Conservation (phyloP, 1,140 invertebrate species). For the Drosophila nannoptera region DNA sequence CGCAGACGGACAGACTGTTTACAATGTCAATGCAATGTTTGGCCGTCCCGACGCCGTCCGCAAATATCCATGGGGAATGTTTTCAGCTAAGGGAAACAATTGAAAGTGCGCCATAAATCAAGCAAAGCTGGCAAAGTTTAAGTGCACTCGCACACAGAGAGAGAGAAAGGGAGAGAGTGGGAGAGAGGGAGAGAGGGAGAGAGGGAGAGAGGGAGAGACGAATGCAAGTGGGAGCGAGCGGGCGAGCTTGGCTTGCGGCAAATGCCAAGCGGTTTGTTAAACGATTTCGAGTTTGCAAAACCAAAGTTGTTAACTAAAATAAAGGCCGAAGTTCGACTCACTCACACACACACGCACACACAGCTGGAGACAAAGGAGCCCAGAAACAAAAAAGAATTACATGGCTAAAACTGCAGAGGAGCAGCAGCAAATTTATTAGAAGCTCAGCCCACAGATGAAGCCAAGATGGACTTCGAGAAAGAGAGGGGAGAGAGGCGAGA, state of each 20-base stretch:
- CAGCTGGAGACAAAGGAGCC: background rate
- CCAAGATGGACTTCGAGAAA: background rate
- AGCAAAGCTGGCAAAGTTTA: conserved; percentile 58
- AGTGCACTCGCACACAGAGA: conserved; percentile 58
- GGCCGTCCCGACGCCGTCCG: conserved; percentile 14
- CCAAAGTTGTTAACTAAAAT: conserved; percentile 58
- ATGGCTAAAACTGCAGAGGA: conserved; percentile 43
- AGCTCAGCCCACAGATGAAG: conserved; percentile 33
- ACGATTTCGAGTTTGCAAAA: conserved; percentile 62
- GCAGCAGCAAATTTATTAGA: conserved; percentile 59
- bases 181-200: background rate
- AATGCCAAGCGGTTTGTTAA: conserved; percentile 60
- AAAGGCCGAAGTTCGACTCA: conserved; percentile 40
- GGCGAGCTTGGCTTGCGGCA: conserved; percentile 26
- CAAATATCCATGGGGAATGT: conserved; percentile 33
- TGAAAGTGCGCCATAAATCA: conserved; percentile 74
- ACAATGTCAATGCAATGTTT: conserved; percentile 16
- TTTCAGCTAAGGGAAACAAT: conserved; percentile 51
- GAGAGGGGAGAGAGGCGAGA: background rate
- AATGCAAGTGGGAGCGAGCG: background rate
- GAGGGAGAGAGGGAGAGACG: background rate
- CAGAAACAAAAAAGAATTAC: conserved; percentile 28
- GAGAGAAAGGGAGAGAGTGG: background rate
- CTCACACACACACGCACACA: conserved; percentile 10
- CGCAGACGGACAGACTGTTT: background rate